phyloP scores from a whole-genome alignment of 2,888 invertebrate genomes.

The Drosophila bunnanda region DNA sequence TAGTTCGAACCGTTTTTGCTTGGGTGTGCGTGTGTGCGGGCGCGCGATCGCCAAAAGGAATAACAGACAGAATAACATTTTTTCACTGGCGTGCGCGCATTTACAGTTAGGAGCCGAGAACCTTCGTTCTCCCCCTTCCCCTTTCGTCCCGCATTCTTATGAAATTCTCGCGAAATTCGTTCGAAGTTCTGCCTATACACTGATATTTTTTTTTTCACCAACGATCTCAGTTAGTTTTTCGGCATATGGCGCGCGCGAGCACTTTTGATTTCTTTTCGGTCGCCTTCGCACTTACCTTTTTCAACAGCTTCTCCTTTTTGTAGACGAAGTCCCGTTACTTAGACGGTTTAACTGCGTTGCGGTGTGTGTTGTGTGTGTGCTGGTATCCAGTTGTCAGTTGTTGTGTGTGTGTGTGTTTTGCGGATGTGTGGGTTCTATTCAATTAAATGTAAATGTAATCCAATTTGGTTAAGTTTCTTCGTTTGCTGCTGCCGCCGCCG shows the following conservation, averaged over 20 bases:
- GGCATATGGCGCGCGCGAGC: not conserved
- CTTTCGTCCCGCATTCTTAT: not conserved
- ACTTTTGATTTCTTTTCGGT: conserved; percentile 5
- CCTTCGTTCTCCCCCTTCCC: not conserved
- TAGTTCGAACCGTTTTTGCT: not conserved
- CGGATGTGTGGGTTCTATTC: conserved; percentile 22
- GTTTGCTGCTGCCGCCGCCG: not conserved
- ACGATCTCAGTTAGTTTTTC: not conserved
- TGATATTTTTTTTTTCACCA: not conserved
- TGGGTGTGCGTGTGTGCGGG: not conserved
- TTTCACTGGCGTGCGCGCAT: not conserved
- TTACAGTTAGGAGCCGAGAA: not conserved
- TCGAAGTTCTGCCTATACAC: not conserved
- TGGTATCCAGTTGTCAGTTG: conserved; percentile 17
- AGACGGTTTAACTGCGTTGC: conserved; percentile 7
- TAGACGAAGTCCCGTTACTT: conserved; percentile 6
- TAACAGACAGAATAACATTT: no score
- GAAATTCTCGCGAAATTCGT: not conserved
- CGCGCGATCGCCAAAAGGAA: conserved; percentile 1
- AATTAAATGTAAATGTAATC: conserved; percentile 46
- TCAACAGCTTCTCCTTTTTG: conserved; percentile 14
- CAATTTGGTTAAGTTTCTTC: conserved; percentile 36
- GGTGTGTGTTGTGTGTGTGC: conserved; percentile 6
- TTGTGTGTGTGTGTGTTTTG: conserved; percentile 2
- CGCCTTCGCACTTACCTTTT: conserved; percentile 24